These are phyloP conservation scores for Vanessa tameamea DNA, from an alignment of 1,140 invertebrate species.

Conservation along the genomic window DNA sequence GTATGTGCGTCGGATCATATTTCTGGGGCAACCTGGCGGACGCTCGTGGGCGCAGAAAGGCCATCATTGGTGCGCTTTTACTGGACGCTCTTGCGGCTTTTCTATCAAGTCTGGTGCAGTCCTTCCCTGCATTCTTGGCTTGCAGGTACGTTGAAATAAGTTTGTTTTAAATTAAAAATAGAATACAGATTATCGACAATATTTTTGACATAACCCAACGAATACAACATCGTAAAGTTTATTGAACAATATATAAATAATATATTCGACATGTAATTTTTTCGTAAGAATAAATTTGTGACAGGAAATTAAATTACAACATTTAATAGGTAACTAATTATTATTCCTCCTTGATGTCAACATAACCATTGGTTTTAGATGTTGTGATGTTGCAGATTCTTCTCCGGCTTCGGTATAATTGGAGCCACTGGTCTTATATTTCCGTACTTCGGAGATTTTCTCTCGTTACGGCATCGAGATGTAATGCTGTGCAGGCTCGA, in stretches of 20 bases:
- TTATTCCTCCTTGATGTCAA: conserved; percentile 25
- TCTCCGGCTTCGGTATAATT: conserved; percentile 84
- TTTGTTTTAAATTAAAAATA: not conserved
- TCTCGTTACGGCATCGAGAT: conserved; percentile 80
- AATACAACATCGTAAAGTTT: too few species aligned
- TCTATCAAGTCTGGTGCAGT: conserved; percentile 82
- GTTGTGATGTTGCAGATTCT: conserved; percentile 80
- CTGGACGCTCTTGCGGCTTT: conserved; percentile 83
- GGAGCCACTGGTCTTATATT: conserved; percentile 82
- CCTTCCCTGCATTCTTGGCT: conserved; percentile 82
- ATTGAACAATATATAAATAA: too few species aligned
- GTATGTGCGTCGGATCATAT: conserved; percentile 86
- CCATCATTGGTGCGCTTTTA: conserved; percentile 83
- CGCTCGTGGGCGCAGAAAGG: conserved; percentile 81
- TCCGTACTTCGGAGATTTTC: conserved; percentile 83
- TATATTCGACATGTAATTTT: too few species aligned
- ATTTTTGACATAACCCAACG: too few species aligned
- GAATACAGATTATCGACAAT: not conserved
- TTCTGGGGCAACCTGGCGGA: conserved; percentile 86
- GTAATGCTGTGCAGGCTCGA: conserved; percentile 82
- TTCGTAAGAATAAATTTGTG: too few species aligned
- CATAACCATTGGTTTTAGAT: conserved; percentile 67
- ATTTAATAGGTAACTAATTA: not conserved
- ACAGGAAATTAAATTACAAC: too few species aligned
- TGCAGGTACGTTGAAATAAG: conserved; percentile 71